These are phyloP conservation scores for Temnothorax rugatulus DNA, from an alignment of 2,888 invertebrate species.

Conservation along the genomic window DNA sequence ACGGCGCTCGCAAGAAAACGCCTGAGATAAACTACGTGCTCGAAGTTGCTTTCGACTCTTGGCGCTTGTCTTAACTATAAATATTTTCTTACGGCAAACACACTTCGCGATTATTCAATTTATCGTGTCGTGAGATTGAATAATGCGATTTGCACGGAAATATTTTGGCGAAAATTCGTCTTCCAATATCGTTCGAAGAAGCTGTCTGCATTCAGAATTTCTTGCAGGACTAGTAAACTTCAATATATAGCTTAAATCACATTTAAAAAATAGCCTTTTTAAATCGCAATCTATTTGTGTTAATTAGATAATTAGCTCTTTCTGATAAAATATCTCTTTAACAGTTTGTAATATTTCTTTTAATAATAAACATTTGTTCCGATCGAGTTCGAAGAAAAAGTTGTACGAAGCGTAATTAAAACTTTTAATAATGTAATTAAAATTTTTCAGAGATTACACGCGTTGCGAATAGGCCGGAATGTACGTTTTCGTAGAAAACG, in stretches of 20 bases:
- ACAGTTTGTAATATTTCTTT: background rate
- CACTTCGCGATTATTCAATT: background rate
- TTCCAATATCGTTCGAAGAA: background rate
- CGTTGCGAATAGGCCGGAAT: background rate
- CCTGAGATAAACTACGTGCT: background rate
- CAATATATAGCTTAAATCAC: background rate
- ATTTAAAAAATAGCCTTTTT: background rate
- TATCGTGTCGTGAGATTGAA: background rate
- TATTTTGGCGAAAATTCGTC: background rate
- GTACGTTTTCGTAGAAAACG: background rate
- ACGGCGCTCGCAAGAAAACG: background rate
- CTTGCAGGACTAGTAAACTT: background rate
- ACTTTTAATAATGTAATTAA: background rate
- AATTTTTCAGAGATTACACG: background rate
- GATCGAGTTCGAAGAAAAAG: background rate
- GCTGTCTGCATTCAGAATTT: background rate
- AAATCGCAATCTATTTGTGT: background rate
- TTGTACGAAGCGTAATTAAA: background rate
- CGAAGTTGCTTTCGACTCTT: background rate
- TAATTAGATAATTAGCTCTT: background rate
- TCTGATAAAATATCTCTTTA: background rate
- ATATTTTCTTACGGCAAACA: background rate
- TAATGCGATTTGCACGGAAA: background rate
- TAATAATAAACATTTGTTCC: background rate
- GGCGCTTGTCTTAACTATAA: background rate